Evolutionary conservation across 1,140 invertebrate species (phyloP), one percentile per base, ranked within the genome.

Genomic region (Plodia interpunctella): DNA sequence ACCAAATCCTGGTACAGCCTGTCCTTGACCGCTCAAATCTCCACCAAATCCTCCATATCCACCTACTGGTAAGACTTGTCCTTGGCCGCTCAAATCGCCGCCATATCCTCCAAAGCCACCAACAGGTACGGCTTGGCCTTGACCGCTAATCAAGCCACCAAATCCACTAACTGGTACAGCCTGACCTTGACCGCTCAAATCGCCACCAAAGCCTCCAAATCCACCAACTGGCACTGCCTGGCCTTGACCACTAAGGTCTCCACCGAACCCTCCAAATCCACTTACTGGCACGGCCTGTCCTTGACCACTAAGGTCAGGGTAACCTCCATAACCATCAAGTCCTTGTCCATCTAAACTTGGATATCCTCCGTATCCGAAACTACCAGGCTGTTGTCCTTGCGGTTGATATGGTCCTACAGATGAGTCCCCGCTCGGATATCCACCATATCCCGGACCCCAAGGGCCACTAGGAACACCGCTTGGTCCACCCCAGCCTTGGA

Each of bases 111-210:
- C 51, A 25, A 15, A 44, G 9, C 51, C 52, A 11, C 9, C 28
- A 5, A 28, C 30, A 0, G 38, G 13, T 20, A 58, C 17, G 17
- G 53, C 60, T 54, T 63, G 57, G 19, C 63, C 57, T 57, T 62
- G 61, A 30, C 68, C 21, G 2, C 21, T 6, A 25, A n/a, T n/a
- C n/a, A n/a, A n/a, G n/a, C n/a, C n/a, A n/a, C n/a, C n/a, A n/a
- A n/a, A n/a, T n/a, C n/a, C n/a, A n/a, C n/a, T 28, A 3, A 28
- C 28, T 11, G 35, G 8, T 19, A 58, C 17, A 20, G 53, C 62
- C 50, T 63, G 57, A 21, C 63, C 57, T 57, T 62, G 61, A 35
- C 68, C 28, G 11, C 20, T 55, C n/a, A n/a, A n/a, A 20, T 44
- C n/a, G 6, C n/a, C 21, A 3, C 21, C 21, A 25, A 3, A 25